Evolutionary conservation across 2,888 invertebrate genomes (phyloP).

Genomic region (Lycaena phlaeas): DNA sequence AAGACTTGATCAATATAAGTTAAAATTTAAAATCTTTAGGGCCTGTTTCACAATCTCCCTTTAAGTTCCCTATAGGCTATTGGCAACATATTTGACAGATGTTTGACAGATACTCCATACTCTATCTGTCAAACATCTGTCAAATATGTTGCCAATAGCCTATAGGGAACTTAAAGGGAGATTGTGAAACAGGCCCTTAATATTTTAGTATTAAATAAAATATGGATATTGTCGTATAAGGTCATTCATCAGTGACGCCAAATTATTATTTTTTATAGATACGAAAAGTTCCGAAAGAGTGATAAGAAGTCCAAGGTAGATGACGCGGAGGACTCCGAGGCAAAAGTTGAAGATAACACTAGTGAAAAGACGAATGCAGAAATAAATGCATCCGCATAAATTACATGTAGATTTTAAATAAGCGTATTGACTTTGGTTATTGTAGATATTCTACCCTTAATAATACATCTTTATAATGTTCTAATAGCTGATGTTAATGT

Average conservation of each 20-base stretch:
- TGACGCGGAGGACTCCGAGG: conserved; percentile 47
- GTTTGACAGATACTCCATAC: no score
- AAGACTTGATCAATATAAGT: no score
- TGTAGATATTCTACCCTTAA: neutral
- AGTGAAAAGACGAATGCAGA: conserved; percentile 47
- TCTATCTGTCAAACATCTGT: no score
- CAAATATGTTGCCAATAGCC: no score
- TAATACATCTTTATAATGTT: neutral
- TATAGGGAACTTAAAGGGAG: no score
- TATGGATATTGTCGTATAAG: neutral
- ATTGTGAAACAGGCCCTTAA: no score
- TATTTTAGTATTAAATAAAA: no score
- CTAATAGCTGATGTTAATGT: neutral
- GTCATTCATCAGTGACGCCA: neutral
- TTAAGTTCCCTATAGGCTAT: no score
- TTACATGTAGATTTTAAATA: neutral
- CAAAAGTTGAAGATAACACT: conserved; percentile 38
- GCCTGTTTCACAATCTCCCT: no score
- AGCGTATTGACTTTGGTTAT: neutral
- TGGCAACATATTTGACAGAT: no score
- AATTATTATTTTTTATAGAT: conserved; percentile 43
- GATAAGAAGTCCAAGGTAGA: conserved; percentile 71
- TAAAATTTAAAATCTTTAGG: no score
- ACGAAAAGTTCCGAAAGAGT: conserved; percentile 77
- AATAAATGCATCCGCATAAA: conserved; percentile 40